phyloP scores from a whole-genome alignment of 1,140 invertebrate species.

The Anastrepha ludens region DNA sequence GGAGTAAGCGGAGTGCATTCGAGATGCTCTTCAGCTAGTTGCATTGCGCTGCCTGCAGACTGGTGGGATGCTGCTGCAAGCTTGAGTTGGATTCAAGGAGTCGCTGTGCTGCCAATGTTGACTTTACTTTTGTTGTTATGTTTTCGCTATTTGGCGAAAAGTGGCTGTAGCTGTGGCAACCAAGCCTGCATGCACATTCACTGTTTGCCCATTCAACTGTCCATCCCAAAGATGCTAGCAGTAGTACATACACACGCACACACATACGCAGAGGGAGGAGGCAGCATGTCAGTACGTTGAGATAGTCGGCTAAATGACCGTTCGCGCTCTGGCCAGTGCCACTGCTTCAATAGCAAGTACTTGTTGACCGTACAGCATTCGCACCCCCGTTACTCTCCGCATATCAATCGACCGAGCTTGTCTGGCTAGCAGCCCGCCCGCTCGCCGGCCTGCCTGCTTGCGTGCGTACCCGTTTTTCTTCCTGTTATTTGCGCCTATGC shows the following conservation, averaged over 20 bases:
- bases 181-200: neutral
- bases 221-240: neutral
- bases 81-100: neutral
- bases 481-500: slow-evolving; percentile 25
- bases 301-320: neutral
- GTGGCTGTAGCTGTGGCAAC: neutral
- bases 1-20: no score
- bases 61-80: neutral
- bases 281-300: neutral
- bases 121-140: neutral
- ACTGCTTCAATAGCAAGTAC: neutral
- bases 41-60: neutral
- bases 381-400: neutral
- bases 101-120: neutral
- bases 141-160: neutral
- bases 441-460: neutral
- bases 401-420: neutral
- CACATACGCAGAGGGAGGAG: no score
- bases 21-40: neutral
- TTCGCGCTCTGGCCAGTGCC: neutral
- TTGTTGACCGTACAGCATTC: neutral
- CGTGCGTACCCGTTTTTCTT: no score
- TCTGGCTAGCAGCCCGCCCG: no score
- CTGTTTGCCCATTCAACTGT: slow-evolving; percentile 13
- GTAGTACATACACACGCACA: no score